A percentile compares a stretch with the other conserved stretches of the same genome.
Evolutionary conservation across 1,140 invertebrate genomes (phyloP).

Genomic region (Glossosoma conforme): DNA sequence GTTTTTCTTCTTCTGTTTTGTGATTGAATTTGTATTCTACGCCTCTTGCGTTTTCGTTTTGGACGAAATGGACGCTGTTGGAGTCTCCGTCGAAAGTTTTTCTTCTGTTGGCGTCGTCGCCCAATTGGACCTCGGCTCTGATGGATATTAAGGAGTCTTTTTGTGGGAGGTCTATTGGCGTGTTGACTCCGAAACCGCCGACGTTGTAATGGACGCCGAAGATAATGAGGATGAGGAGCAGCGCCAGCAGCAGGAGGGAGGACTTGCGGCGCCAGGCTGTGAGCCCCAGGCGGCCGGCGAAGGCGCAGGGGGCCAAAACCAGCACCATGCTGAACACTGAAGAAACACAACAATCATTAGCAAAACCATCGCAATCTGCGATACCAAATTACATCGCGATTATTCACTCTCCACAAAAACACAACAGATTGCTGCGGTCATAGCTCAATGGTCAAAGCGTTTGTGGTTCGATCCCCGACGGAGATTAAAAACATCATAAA

Average conservation of each 20-base stretch:
- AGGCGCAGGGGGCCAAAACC: conserved; percentile 26
- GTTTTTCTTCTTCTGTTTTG: conserved; percentile 9
- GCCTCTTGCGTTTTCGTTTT: conserved; percentile 9
- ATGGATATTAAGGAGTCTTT: conserved; percentile 22
- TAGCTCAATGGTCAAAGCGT: too few relatives aligned
- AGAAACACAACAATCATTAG: too few relatives aligned
- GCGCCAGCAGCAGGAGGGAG: conserved; percentile 24
- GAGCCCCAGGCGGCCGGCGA: conserved; percentile 26
- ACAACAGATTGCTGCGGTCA: too few relatives aligned
- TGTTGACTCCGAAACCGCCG: conserved; percentile 9
- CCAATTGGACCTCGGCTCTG: background rate
- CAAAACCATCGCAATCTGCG: too few relatives aligned
- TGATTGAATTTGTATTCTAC: conserved; percentile 6
- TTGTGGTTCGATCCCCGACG: too few relatives aligned
- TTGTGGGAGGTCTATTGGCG: conserved; percentile 7
- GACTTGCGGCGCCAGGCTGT: conserved; percentile 29
- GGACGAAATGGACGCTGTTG: conserved; percentile 27
- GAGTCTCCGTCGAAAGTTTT: conserved; percentile 23
- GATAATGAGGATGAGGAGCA: conserved; percentile 23
- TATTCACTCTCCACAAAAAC: too few relatives aligned
- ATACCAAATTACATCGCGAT: too few relatives aligned
- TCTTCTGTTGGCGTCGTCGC: conserved; percentile 10
- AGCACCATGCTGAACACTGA: conserved; percentile 21
- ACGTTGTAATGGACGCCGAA: conserved; percentile 30
- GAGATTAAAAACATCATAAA: too few relatives aligned